Evolutionary conservation across 2,888 invertebrate species (phyloP).

Genomic region (Meghimatium bilineatum): DNA sequence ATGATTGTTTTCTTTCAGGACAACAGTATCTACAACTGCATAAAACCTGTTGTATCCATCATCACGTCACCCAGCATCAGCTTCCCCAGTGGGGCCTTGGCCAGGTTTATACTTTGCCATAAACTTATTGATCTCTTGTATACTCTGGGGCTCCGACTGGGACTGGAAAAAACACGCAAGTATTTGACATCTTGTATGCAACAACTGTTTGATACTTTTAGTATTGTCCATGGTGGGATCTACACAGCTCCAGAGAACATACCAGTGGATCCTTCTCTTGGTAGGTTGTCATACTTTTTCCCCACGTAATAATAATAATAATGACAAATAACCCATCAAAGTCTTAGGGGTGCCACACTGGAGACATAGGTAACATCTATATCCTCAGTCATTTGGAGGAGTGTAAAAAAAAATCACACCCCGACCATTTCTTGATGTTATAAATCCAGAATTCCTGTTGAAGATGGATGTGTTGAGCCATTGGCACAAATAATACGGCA

Average conservation of each 20-base stretch:
- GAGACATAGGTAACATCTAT: no score
- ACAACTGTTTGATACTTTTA: conserved; percentile 75
- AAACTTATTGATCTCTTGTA: conserved; percentile 90
- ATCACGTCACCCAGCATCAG: conserved; percentile 87
- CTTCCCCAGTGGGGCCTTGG: conserved; percentile 88
- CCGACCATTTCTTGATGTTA: no score
- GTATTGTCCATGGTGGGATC: conserved; percentile 58
- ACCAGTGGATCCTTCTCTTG: conserved; percentile 8
- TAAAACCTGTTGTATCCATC: conserved; percentile 89
- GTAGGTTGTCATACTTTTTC: neutral
- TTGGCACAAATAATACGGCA: no score
- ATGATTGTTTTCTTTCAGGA: conserved; percentile 82
- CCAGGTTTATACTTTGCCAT: conserved; percentile 86
- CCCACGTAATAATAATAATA: no score
- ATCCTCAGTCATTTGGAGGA: no score
- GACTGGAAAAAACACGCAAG: conserved; percentile 78
- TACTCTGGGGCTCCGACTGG: conserved; percentile 80
- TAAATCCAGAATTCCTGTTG: no score
- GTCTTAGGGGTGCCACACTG: no score
- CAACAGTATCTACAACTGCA: conserved; percentile 87
- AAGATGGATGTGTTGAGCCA: no score
- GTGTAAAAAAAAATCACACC: no score
- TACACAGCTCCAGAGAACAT: neutral
- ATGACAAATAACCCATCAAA: no score
- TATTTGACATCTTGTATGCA: conserved; percentile 73